These are phyloP conservation scores for Belgica antarctica DNA, from an alignment of 2,888 invertebrate species.

Conservation along the genomic window DNA sequence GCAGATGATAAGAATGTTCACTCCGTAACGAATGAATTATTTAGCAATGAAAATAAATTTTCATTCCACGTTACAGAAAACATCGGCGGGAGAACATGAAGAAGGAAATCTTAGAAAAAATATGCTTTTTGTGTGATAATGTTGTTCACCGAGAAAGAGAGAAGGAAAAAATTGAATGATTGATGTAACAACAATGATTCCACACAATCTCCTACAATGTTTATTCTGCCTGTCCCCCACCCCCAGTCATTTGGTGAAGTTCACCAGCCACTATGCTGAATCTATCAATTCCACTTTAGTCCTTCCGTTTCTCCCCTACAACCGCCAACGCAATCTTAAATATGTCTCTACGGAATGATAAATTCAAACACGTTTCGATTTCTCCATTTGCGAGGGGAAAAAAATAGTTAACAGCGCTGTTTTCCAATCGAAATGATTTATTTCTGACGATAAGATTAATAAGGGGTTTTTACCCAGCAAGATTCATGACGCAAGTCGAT, in stretches of 20 bases:
- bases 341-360: conserved; percentile 30
- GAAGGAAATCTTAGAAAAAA: conserved; percentile 8
- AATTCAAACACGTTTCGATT: conserved; percentile 32
- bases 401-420: conserved; percentile 22
- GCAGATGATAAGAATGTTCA: conserved; percentile 35
- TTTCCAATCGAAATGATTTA: conserved; percentile 10
- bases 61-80: conserved; percentile 30
- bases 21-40: conserved; percentile 37
- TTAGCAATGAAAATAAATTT: conserved; percentile 43
- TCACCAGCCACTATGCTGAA: neutral
- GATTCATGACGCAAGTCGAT: no score
- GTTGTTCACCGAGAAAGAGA: neutral
- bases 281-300: conserved; percentile 34
- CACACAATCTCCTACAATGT: conserved; percentile 35
- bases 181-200: conserved; percentile 42
- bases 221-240: neutral
- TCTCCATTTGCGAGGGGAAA: conserved; percentile 5
- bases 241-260: neutral
- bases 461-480: no score
- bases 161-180: conserved; percentile 34
- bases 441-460: no score
- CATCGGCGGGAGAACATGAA: conserved; percentile 8
- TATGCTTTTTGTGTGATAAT: neutral
- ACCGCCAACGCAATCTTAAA: conserved; percentile 25
- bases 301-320: neutral